phyloP scores from a whole-genome alignment of 2,888 invertebrate genomes.

The Papilio gigon region DNA sequence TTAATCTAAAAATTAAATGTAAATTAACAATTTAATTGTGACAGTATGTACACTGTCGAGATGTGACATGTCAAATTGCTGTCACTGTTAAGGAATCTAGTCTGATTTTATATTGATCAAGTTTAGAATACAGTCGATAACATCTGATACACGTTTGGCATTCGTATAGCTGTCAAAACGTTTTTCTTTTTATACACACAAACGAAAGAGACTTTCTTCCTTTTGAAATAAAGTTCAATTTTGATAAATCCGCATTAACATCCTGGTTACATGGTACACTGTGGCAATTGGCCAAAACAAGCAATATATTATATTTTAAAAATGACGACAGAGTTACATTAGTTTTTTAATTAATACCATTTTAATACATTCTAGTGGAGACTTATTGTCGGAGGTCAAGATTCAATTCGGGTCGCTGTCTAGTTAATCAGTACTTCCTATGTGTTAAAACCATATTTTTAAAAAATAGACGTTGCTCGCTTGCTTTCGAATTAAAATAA shows the following conservation, averaged over 20 bases:
- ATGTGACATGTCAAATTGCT: neutral
- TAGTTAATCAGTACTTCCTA: too few species aligned
- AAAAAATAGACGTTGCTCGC: too few species aligned
- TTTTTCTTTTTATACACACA: neutral
- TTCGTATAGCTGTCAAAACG: constrained; percentile 16
- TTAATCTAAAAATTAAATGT: too few species aligned
- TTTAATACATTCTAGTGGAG: neutral
- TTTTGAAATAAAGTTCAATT: neutral
- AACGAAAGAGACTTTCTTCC: neutral
- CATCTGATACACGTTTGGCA: constrained; percentile 12
- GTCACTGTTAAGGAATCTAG: too few species aligned
- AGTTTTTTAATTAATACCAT: neutral
- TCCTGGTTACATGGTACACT: constrained; percentile 1
- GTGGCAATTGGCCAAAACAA: constrained; percentile 15
- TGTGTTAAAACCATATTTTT: too few species aligned
- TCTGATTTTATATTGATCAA: neutral
- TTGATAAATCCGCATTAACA: neutral
- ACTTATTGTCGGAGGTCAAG: too few species aligned
- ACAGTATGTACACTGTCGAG: too few species aligned
- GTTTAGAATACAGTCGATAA: neutral
- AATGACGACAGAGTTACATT: neutral
- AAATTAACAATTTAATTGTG: too few species aligned
- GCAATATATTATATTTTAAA: neutral
- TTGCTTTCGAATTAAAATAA: too few species aligned
- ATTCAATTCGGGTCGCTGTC: too few species aligned